phyloP scores from a whole-genome alignment of 2,113 vertebrate species.

The Nesogale talazaci region DNA sequence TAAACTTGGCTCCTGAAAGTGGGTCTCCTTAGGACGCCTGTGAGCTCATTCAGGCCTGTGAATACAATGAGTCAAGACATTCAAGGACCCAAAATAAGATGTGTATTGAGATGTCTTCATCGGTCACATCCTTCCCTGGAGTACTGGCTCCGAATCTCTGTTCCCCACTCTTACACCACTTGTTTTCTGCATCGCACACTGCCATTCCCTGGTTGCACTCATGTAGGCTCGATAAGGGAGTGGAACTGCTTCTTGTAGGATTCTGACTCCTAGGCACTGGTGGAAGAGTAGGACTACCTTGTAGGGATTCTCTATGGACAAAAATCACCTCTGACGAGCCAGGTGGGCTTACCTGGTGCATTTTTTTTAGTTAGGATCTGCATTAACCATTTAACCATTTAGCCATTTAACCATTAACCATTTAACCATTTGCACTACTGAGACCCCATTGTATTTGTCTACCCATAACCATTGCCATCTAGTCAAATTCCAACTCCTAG shows the following conservation, averaged over 20 bases:
- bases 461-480: too few species aligned
- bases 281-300: too few species aligned
- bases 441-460: too few species aligned
- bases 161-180: not conserved
- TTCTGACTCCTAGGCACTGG: not conserved
- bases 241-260: not conserved
- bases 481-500: too few species aligned
- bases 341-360: too few species aligned
- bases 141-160: not conserved
- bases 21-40: not conserved
- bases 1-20: slow-evolving; percentile 50
- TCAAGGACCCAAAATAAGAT: slow-evolving; percentile 48
- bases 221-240: not conserved
- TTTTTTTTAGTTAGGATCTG: too few species aligned
- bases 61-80: not conserved
- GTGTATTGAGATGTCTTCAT: slow-evolving; percentile 43
- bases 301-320: too few species aligned
- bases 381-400: too few species aligned
- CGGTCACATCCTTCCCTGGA: not conserved
- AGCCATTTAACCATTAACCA: too few species aligned
- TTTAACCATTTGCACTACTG: too few species aligned
- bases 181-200: not conserved
- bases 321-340: too few species aligned
- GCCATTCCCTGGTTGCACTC: not conserved
- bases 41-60: slow-evolving; percentile 29